Percentiles rank a stretch among this genome's conserved stretches.
These are phyloP conservation scores for Ptyas mucosa DNA, from an alignment of 2,113 vertebrate species.

Conservation along the genomic window DNA sequence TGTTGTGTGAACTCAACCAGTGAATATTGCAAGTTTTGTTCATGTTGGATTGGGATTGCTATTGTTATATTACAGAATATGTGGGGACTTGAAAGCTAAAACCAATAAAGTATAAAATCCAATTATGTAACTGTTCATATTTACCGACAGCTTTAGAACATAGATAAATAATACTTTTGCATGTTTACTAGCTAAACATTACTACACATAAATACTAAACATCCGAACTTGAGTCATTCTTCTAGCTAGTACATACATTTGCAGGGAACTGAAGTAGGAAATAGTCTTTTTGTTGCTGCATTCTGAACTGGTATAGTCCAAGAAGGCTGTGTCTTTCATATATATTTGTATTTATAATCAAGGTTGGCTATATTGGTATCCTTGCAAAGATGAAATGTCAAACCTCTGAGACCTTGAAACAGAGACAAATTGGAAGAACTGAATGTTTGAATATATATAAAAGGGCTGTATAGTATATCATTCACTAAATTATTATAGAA, in stretches of 20 bases:
- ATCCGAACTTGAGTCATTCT: background rate
- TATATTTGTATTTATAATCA: background rate
- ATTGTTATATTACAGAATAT: background rate
- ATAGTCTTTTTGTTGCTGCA: background rate
- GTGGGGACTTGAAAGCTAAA: background rate
- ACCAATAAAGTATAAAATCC: background rate
- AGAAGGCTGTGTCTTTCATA: background rate
- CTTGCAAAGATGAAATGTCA: background rate
- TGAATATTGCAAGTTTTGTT: background rate
- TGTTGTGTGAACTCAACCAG: background rate
- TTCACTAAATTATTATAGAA: slow-evolving; percentile 35
- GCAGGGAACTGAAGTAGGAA: background rate
- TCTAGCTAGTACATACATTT: background rate
- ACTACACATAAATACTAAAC: background rate
- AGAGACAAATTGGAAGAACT: background rate
- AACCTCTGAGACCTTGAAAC: background rate
- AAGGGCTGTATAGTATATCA: slow-evolving; percentile 15
- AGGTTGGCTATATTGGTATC: background rate
- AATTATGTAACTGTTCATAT: background rate
- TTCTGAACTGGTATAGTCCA: background rate
- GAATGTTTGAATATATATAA: slow-evolving; percentile 21
- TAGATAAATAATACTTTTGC: background rate
- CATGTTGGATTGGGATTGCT: background rate
- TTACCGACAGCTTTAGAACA: background rate
- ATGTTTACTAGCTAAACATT: background rate